phyloP scores from a whole-genome alignment of 92 coral and sea anemone genomes.

The Galaxea fascicularis region DNA sequence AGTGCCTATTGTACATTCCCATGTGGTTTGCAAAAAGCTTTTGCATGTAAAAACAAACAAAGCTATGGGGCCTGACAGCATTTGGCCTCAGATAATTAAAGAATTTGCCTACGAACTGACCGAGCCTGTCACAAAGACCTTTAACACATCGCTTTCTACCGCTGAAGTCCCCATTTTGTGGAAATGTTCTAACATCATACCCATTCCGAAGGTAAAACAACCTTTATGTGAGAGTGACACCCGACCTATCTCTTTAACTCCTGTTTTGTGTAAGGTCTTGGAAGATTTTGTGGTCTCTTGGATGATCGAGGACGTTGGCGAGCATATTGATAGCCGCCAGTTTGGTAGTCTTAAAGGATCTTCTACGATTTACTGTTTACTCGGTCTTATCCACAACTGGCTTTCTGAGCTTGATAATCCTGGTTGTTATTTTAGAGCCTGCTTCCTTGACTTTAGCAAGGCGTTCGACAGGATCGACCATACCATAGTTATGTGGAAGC shows the following conservation, averaged over 20 bases:
- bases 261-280: no score
- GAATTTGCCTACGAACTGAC: not conserved
- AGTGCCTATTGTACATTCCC: no score
- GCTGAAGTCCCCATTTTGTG: not conserved
- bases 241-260: not conserved
- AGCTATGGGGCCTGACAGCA: not conserved
- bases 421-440: constrained; percentile 1
- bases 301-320: constrained; percentile 1
- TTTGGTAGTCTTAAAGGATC: constrained; percentile 27
- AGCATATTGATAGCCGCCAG: constrained; percentile 3
- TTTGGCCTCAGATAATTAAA: not conserved
- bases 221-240: not conserved
- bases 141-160: not conserved
- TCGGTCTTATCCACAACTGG: constrained; percentile 55
- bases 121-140: not conserved
- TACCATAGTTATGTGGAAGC: constrained; percentile 44
- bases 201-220: constrained; percentile 9
- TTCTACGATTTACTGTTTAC: constrained; percentile 62
- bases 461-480: constrained; percentile 26
- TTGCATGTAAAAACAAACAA: no score
- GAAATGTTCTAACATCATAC: not conserved
- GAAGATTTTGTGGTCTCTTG: no score
- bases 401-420: not conserved
- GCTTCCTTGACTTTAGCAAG: not conserved
- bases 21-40: no score